These are phyloP conservation scores for Emys orbicularis DNA, from an alignment of 2,797 vertebrate genomes.

Conservation along the genomic window DNA sequence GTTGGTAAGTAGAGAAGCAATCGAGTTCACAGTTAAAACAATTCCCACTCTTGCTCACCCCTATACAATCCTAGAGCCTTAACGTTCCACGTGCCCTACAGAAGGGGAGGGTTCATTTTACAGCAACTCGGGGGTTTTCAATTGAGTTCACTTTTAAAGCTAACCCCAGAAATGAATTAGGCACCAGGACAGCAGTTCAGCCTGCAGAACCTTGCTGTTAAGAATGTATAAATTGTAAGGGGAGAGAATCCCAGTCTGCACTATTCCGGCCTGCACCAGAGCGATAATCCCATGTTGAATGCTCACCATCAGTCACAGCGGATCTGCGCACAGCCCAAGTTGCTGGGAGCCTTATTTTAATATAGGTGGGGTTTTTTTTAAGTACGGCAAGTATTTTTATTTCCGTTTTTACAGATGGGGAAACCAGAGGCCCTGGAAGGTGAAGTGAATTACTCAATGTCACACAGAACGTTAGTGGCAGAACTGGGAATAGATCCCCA, in stretches of 20 bases:
- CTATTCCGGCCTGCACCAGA: neutral
- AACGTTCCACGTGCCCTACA: conserved; percentile 4
- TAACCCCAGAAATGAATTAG: neutral
- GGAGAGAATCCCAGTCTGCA: neutral
- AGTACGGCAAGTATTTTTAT: neutral
- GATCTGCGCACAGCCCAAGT: neutral
- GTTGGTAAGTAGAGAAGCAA: conserved; percentile 14
- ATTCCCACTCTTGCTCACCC: neutral
- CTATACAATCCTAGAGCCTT: neutral
- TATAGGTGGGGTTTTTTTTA: neutral
- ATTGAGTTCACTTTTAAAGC: neutral
- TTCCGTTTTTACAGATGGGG: neutral
- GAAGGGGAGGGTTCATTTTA: neutral
- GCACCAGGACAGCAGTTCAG: neutral
- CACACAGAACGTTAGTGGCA: neutral
- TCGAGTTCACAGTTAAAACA: neutral
- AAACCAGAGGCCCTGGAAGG: neutral
- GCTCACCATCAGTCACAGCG: neutral
- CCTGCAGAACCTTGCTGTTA: neutral
- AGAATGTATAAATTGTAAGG: neutral
- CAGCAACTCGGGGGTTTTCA: neutral
- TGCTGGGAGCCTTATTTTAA: neutral
- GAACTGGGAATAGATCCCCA: neutral
- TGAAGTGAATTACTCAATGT: neutral
- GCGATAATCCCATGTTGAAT: neutral